Evolutionary conservation across 92 coral and sea anemone genomes (phyloP), one percentile per base, ranked within the genome.

Genomic region (Plumapathes pennacea): DNA sequence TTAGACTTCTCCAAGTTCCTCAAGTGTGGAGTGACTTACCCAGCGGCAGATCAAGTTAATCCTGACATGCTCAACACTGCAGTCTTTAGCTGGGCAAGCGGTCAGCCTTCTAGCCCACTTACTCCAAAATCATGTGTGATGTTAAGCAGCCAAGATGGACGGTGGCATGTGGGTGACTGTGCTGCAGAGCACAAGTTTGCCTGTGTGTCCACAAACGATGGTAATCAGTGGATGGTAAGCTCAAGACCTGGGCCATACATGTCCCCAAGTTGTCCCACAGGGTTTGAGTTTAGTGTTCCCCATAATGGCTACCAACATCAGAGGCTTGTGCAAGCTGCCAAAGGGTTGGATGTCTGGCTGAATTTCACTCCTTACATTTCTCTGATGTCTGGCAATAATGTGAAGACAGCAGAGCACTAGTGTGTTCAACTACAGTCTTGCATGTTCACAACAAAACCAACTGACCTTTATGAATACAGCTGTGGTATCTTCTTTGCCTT

Each of bases 31-130:
- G 75, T 87, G 23, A 72, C 74, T 14, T 87, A 87, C 28, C 83
- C 82, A 4, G 86, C 86, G 0, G 90, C 96, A 0, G 90, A 87
- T 49, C 96, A 87, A 47, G 83, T 87, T 46, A 87, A 87, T 59
- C 96, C 96, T 18, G 65, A 62, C 31, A 29, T 87, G 49, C 77
- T 87, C 10, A 66, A 51, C 28, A 77, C 96, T 28, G 90, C 90
- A 23, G 77, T 87, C 27, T 87, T 87, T 32, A 83, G 89, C 4
- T 87, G 96, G 96, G 96, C 96, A 14, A 34, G 34, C 11, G 89
- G 69, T 22, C 86, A 87, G 48, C 96, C 96, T 1, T 55, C 52
- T 1, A 39, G 58, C 26, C 67, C 67, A 1, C 82, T 87, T 13
- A 54, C 81, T 6, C 41, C 47, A 41, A 20, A 47, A 37, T 54